Conservation (phyloP, 1,140 invertebrate genomes). For the Meloidogyne exigua region DNA sequence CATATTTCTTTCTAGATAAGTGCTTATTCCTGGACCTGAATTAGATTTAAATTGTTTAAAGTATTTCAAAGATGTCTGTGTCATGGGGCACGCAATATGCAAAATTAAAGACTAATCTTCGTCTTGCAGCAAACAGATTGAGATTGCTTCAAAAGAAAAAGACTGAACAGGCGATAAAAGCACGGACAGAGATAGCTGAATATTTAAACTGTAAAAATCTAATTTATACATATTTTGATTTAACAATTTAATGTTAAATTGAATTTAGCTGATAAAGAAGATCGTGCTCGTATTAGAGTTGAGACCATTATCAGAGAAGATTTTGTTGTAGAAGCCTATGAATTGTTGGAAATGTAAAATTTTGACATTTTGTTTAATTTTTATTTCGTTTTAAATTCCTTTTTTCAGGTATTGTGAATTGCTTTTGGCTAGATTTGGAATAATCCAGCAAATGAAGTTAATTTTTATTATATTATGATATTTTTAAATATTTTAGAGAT, state of each 20-base stretch:
- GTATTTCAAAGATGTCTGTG: slow-evolving; percentile 55
- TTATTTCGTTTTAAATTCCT: not conserved
- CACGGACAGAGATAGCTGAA: slow-evolving; percentile 94
- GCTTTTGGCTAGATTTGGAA: slow-evolving; percentile 89
- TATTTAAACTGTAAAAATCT: slow-evolving; percentile 72
- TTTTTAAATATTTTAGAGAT: slow-evolving; percentile 68
- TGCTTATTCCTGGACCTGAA: too few relatives aligned
- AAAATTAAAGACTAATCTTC: slow-evolving; percentile 92
- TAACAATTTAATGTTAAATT: not conserved
- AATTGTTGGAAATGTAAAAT: slow-evolving; percentile 89
- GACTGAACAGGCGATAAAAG: slow-evolving; percentile 89
- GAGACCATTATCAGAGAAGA: slow-evolving; percentile 98
- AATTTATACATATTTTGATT: not conserved
- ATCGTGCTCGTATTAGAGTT: slow-evolving; percentile 88
- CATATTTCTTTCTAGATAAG: too few relatives aligned
- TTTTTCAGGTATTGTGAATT: slow-evolving; percentile 75
- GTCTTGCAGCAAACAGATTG: slow-evolving; percentile 84
- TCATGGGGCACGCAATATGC: slow-evolving; percentile 70
- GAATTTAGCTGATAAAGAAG: slow-evolving; percentile 76
- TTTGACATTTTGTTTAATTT: not conserved
- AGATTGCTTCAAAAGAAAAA: slow-evolving; percentile 97
- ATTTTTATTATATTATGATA: slow-evolving; percentile 30
- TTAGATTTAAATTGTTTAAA: not conserved
- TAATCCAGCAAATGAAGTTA: slow-evolving; percentile 94
- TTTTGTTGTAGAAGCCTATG: slow-evolving; percentile 98